These are phyloP conservation scores for Apteryx mantelli DNA, from an alignment of 2,113 vertebrate species.

Conservation along the genomic window DNA sequence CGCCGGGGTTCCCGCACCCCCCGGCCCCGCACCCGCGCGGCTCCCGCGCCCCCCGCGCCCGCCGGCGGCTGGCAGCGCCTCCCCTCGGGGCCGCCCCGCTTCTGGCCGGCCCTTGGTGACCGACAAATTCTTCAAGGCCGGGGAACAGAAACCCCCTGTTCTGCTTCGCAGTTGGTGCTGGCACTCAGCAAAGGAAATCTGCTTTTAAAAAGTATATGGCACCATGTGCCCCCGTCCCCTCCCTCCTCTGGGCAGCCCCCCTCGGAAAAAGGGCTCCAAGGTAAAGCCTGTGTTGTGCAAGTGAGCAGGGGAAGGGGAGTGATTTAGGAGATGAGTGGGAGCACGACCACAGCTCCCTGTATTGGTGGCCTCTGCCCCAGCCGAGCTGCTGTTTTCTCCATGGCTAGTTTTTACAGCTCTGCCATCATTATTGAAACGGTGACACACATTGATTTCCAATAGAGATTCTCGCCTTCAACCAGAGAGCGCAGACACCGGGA, in stretches of 20 bases:
- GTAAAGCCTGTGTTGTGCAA: not conserved
- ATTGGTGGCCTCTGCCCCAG: not conserved
- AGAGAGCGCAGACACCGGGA: not conserved
- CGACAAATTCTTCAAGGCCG: not conserved
- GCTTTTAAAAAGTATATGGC: not conserved
- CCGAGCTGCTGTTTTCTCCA: not conserved
- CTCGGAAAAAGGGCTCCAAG: not conserved
- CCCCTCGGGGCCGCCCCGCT: not conserved
- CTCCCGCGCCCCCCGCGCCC: too few species aligned
- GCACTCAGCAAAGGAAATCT: not conserved
- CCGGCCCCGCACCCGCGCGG: too few species aligned
- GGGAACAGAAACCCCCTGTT: not conserved
- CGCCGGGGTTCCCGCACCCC: too few species aligned
- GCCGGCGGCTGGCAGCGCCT: too few species aligned
- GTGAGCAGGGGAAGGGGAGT: not conserved
- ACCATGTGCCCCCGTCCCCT: too few species aligned
- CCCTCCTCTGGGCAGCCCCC: not conserved
- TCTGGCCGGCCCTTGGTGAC: not conserved
- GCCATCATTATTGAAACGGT: not conserved
- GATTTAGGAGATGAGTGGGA: not conserved
- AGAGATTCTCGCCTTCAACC: not conserved
- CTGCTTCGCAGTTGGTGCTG: not conserved
- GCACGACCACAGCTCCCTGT: not conserved
- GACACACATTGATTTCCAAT: conserved; percentile 17
- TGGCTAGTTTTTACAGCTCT: not conserved